These are phyloP conservation scores for Hippocampus kuda DNA, from an alignment of 2,797 vertebrate species.

Conservation along the genomic window DNA sequence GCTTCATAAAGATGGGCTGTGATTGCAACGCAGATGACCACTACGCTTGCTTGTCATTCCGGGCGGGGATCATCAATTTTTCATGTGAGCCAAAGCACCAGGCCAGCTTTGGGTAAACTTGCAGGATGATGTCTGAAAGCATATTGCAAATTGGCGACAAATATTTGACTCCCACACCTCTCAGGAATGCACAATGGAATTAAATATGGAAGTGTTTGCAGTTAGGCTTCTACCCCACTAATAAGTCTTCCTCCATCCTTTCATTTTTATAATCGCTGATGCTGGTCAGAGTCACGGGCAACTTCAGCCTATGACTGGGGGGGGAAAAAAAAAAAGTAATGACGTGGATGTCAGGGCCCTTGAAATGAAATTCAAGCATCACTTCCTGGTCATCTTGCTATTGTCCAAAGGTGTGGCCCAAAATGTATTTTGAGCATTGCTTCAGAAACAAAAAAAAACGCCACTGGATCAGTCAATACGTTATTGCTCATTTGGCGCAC, in stretches of 20 bases:
- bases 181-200: background rate
- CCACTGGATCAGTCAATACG: background rate
- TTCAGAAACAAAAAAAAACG: too few relatives aligned
- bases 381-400: too few relatives aligned
- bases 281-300: background rate
- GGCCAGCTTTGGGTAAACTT: conserved; percentile 25
- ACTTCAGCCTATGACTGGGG: background rate
- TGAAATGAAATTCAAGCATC: background rate
- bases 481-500: background rate
- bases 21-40: conserved; percentile 53
- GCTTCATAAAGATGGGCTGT: conserved; percentile 50
- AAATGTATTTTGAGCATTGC: too few relatives aligned
- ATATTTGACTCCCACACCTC: background rate
- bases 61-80: conserved; percentile 58
- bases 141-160: conserved; percentile 6
- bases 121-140: conserved; percentile 33
- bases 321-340: too few relatives aligned
- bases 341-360: too few relatives aligned
- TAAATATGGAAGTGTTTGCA: too few relatives aligned
- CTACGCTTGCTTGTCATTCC: conserved; percentile 53
- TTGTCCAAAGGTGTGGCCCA: too few relatives aligned
- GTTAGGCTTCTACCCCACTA: too few relatives aligned
- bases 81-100: conserved; percentile 37
- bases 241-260: background rate
- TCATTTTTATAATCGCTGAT: background rate